Percentiles rank a stretch among this genome's conserved stretches.
phyloP scores from a whole-genome alignment of 2,797 vertebrate species.

The Poliocrania exsul region DNA sequence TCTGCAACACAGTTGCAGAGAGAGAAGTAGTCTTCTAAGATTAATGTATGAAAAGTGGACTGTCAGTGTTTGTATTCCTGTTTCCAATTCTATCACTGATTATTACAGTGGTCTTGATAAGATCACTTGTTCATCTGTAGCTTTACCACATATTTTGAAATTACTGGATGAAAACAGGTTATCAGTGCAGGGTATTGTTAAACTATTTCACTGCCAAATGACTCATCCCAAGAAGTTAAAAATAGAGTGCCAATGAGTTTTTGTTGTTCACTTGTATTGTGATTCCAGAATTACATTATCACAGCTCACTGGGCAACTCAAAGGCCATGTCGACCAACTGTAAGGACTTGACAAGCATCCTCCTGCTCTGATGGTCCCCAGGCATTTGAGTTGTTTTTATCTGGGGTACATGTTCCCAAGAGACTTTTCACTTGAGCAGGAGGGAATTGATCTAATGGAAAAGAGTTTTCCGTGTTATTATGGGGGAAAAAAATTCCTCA shows the following conservation, averaged over 20 bases:
- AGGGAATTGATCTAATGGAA: background rate
- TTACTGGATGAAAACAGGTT: background rate
- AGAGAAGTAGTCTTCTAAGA: background rate
- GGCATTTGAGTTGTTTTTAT: background rate
- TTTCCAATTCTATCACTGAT: background rate
- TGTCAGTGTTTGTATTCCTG: background rate
- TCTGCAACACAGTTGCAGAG: background rate
- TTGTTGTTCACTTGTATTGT: background rate
- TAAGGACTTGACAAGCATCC: background rate
- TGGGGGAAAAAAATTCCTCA: background rate
- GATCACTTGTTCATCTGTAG: background rate
- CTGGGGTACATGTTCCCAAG: background rate
- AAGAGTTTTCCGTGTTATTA: background rate
- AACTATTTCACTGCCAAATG: background rate
- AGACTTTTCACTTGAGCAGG: background rate
- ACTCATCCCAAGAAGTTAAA: background rate
- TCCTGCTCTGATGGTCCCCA: background rate
- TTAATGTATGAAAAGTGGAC: background rate
- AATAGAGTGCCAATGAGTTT: background rate
- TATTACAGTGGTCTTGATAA: background rate
- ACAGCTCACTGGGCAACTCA: background rate
- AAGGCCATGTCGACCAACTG: fast-evolving
- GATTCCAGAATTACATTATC: background rate
- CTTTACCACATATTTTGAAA: background rate
- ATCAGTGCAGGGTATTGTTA: background rate